phyloP scores from a whole-genome alignment of 2,888 invertebrate genomes.

The Sialis lutaria region DNA sequence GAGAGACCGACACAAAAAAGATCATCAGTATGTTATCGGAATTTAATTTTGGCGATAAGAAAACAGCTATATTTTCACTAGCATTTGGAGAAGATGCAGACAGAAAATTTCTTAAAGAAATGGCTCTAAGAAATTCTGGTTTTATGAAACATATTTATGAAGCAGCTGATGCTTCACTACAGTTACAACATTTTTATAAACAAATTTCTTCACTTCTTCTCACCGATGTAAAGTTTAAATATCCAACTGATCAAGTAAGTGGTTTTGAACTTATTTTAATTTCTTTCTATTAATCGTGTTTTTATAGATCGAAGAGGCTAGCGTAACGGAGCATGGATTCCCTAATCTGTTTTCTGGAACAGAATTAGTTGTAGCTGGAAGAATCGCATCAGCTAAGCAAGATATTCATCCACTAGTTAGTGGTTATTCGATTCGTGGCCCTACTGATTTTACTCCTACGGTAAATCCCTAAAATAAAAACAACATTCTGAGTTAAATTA shows the following conservation, averaged over 20 bases:
- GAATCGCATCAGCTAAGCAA: slow-evolving; percentile 14
- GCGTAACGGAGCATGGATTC: slow-evolving; percentile 33
- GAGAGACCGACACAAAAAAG: slow-evolving; percentile 30
- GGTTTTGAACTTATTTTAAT: too few relatives aligned
- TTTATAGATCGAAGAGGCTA: slow-evolving; percentile 25
- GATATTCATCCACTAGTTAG: slow-evolving; percentile 8
- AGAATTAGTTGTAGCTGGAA: slow-evolving; percentile 44
- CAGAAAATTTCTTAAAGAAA: slow-evolving; percentile 41
- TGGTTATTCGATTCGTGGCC: slow-evolving; percentile 13
- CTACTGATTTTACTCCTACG: slow-evolving; percentile 13
- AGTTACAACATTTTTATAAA: slow-evolving; percentile 46
- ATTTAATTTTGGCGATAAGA: slow-evolving; percentile 28
- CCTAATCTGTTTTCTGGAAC: slow-evolving; percentile 42
- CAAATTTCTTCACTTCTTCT: slow-evolving; percentile 52
- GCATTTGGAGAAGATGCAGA: slow-evolving; percentile 57
- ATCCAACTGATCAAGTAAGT: slow-evolving; percentile 33
- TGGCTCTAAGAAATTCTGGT: slow-evolving; percentile 46
- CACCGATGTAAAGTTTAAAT: slow-evolving; percentile 43
- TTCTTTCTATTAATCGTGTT: not conserved
- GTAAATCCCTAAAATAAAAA: not conserved
- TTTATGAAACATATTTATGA: slow-evolving; percentile 55
- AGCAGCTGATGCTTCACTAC: slow-evolving; percentile 47
- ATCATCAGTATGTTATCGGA: slow-evolving; percentile 34
- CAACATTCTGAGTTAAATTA: too few relatives aligned
- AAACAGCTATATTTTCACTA: slow-evolving; percentile 42